Conservation (phyloP, 2,113 vertebrate genomes). For the Passer montanus region DNA sequence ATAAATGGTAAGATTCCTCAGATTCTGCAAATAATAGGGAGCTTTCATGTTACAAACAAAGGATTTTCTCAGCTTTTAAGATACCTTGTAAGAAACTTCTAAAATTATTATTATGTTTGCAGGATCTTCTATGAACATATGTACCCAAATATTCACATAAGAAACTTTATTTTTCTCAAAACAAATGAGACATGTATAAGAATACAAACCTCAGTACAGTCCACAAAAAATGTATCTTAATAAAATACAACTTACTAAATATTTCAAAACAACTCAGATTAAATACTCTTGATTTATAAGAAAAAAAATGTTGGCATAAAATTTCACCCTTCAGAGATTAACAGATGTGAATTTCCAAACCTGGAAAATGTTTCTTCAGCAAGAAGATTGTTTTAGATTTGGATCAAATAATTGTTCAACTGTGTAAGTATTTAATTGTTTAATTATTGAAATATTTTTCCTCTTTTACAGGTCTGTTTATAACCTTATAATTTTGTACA, state of each 20-base stretch:
- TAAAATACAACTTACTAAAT: background rate
- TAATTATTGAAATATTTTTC: background rate
- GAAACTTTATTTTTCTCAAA: background rate
- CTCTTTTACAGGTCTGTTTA: background rate
- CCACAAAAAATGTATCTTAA: background rate
- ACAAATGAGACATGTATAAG: background rate
- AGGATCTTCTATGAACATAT: background rate
- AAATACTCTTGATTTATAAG: background rate
- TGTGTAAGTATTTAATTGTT: background rate
- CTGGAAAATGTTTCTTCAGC: background rate
- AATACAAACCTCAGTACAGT: background rate
- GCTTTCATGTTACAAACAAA: background rate
- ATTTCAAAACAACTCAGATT: background rate
- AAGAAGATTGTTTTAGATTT: background rate
- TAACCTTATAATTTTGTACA: background rate
- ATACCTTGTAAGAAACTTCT: background rate
- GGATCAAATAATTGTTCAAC: background rate
- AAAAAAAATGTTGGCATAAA: background rate
- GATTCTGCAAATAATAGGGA: background rate
- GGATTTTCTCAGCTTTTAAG: background rate
- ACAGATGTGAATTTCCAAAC: background rate
- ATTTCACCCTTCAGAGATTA: background rate
- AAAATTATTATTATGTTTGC: background rate
- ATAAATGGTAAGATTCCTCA: background rate
- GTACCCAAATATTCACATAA: fast-evolving